phyloP scores from a whole-genome alignment of 1,140 invertebrate species.

The Heliconius congener region DNA sequence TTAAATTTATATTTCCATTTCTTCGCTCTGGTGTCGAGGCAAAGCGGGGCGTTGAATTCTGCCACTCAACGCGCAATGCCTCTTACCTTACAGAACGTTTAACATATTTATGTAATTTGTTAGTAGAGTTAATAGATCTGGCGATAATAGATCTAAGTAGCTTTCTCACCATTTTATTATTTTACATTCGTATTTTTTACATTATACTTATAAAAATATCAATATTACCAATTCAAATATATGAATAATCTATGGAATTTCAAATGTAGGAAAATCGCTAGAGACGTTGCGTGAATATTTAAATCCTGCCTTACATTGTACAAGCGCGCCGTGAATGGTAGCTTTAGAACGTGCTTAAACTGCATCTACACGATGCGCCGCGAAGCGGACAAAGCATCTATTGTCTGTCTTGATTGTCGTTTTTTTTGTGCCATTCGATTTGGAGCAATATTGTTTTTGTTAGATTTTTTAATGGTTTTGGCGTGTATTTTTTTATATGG shows the following conservation, averaged over 20 bases:
- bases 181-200: no score
- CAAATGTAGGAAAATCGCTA: neutral
- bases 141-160: no score
- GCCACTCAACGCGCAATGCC: no score
- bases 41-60: no score
- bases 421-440: constrained; percentile 8
- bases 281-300: constrained; percentile 7
- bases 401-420: constrained; percentile 7
- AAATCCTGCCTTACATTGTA: neutral
- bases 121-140: no score
- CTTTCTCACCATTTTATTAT: no score
- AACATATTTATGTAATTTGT: no score
- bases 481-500: neutral
- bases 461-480: neutral
- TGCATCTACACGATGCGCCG: constrained; percentile 9
- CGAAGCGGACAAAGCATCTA: neutral
- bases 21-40: no score
- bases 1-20: no score
- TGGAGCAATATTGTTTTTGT: neutral
- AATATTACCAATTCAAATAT: neutral
- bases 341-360: constrained; percentile 10
- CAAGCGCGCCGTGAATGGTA: neutral
- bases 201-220: neutral
- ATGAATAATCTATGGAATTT: neutral
- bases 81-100: no score